phyloP scores from a whole-genome alignment of 2,888 invertebrate genomes.

The Drosophila sordidapex region DNA sequence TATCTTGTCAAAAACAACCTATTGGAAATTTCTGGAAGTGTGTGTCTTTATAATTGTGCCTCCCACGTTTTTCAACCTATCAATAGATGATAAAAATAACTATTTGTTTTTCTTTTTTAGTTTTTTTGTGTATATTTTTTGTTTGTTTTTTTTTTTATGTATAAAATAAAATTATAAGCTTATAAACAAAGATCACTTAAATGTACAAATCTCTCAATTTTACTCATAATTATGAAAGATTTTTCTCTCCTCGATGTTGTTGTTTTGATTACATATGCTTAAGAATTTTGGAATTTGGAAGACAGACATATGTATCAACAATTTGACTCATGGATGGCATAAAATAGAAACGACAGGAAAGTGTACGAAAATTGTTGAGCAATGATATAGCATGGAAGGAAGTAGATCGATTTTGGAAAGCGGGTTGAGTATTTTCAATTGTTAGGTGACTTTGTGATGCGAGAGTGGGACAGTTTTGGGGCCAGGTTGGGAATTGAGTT shows the following conservation, averaged over 20 bases:
- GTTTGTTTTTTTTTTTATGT: slow-evolving; percentile 66
- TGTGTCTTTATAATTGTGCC: background rate
- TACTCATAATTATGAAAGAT: slow-evolving; percentile 69
- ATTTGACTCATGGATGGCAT: slow-evolving; percentile 49
- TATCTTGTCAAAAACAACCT: background rate
- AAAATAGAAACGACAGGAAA: slow-evolving; percentile 24
- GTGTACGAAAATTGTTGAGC: slow-evolving; percentile 31
- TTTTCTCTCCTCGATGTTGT: slow-evolving; percentile 71
- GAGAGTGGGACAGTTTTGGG: slow-evolving; percentile 55
- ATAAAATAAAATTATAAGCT: slow-evolving; percentile 84
- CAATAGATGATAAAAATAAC: background rate
- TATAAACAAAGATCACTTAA: slow-evolving; percentile 84
- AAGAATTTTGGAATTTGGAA: slow-evolving; percentile 42
- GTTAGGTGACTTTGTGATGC: slow-evolving; percentile 57
- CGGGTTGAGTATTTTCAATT: slow-evolving; percentile 50
- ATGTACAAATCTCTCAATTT: slow-evolving; percentile 83
- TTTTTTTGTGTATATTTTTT: slow-evolving; percentile 73
- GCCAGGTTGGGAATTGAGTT: slow-evolving; percentile 53
- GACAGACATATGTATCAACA: slow-evolving; percentile 54
- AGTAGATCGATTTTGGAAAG: slow-evolving; percentile 48
- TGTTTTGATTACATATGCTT: slow-evolving; percentile 44
- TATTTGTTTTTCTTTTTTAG: slow-evolving; percentile 40
- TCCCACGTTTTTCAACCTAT: background rate
- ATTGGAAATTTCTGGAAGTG: background rate
- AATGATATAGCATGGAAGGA: slow-evolving; percentile 30